Conservation (phyloP, 1,140 invertebrate species). For the Drosophila athabasca region DNA sequence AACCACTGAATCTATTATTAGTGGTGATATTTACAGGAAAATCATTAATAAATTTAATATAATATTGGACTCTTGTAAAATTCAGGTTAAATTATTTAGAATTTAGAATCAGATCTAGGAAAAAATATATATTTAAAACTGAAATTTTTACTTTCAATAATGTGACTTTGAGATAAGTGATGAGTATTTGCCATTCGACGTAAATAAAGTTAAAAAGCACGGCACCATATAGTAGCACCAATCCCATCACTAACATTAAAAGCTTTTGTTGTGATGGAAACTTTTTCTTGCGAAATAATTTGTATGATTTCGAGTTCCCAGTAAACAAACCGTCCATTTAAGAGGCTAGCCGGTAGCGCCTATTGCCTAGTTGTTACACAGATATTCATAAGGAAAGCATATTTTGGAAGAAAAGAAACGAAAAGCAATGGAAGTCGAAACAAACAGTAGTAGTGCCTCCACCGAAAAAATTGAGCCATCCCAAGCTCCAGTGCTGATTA, state of each 20-base stretch:
- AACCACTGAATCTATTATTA: constrained; percentile 16
- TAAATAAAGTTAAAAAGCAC: background rate
- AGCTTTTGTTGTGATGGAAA: background rate
- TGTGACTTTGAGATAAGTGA: background rate
- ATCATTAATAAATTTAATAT: too few species aligned
- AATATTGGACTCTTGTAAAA: too few species aligned
- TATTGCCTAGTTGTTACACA: background rate
- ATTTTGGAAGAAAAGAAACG: background rate
- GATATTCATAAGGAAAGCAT: background rate
- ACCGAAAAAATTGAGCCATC: background rate
- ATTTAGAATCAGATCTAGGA: too few species aligned
- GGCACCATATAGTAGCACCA: background rate
- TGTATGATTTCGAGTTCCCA: background rate
- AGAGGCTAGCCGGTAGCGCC: background rate
- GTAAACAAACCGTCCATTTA: constrained; percentile 16
- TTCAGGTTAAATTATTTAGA: too few species aligned
- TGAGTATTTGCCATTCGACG: constrained; percentile 8
- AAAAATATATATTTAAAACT: too few species aligned
- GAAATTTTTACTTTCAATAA: background rate
- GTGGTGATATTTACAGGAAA: background rate
- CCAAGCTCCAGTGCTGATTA: constrained; percentile 11
- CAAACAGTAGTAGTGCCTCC: background rate
- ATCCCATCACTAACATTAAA: background rate
- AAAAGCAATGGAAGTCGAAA: constrained; percentile 4
- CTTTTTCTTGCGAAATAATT: constrained; percentile 20